Evolutionary conservation across 92 coral and sea anemone genomes (phyloP), one percentile per base, ranked within the genome.

Genomic region (Diadumene lineata): DNA sequence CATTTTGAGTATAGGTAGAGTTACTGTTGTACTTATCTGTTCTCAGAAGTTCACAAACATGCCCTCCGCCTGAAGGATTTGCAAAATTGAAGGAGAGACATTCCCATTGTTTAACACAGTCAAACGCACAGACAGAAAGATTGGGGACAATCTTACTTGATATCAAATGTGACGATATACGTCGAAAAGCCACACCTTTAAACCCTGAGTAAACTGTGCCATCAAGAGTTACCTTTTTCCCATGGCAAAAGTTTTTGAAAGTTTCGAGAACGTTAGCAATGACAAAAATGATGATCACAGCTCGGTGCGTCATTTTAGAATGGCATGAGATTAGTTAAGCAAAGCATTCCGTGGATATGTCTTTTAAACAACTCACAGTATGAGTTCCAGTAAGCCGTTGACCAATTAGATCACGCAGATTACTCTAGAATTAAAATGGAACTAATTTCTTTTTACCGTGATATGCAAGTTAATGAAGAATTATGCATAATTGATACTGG

Each of bases 11-110:
- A 50, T 23, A 21, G 15, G 62, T 24, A 2, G 75, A 69, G 61
- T n/a, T 53, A 23, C n/a, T 16, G 34, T 68, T 68, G 55, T 68
- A 68, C 31, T 68, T 68, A 28, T 68, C 73, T 46, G 73, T 68
- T 68, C 73, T 68, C 16, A 68, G 27, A 34, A 68, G 18, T 29
- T 68, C 53, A 38, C 73, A 68, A n/a, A 7, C 24, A 34, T 68
- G 73, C 16, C 24, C 24, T 1, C 55, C 57, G 24, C 43, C 43
- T 11, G 43, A 23, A 1, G 32, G 60, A 23, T 69, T 69, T 11
- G 61, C 75, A 69, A 69, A 69, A 26, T 69, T 69, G 50, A 69
- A 69, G 33, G 75, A 69, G 7, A 46, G 0, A 50, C 75, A 69
- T n/a, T 69, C 75, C 34, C 46, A 31, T 29, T 48, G 60, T 30